phyloP scores from a whole-genome alignment of 2,888 invertebrate genomes.

The Lysandra bellargus region DNA sequence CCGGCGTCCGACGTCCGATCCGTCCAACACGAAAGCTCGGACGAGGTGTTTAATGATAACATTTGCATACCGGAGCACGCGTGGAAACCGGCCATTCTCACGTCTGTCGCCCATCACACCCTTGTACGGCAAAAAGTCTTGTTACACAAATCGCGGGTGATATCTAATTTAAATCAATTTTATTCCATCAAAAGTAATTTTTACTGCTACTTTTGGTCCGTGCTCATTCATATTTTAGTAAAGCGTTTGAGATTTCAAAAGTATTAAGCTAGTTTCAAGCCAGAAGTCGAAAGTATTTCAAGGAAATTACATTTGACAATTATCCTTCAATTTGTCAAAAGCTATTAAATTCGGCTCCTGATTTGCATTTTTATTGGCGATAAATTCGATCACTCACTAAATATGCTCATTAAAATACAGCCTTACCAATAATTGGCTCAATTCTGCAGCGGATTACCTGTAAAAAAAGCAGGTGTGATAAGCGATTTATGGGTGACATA shows the following conservation, averaged over 20 bases:
- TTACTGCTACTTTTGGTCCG: neutral
- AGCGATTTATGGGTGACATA: slow-evolving; percentile 50
- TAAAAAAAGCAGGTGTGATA: slow-evolving; percentile 57
- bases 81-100: slow-evolving; percentile 68
- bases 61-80: slow-evolving; percentile 74
- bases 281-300: neutral
- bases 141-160: slow-evolving; percentile 57
- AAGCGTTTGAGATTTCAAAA: neutral
- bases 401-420: slow-evolving; percentile 26
- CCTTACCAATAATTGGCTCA: slow-evolving; percentile 36
- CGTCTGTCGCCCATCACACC: slow-evolving; percentile 62
- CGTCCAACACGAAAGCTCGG: slow-evolving; percentile 60
- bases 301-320: slow-evolving; percentile 51
- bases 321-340: slow-evolving; percentile 37
- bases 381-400: slow-evolving; percentile 20
- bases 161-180: slow-evolving; percentile 43
- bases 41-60: slow-evolving; percentile 78
- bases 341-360: slow-evolving; percentile 4
- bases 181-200: neutral
- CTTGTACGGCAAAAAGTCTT: slow-evolving; percentile 59
- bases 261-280: neutral
- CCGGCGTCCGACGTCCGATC: slow-evolving; percentile 66
- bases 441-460: slow-evolving; percentile 60
- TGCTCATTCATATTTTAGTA: neutral
- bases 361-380: slow-evolving; percentile 23